Conservation (phyloP, 2,888 invertebrate genomes). For the Ormyrus thymus region DNA sequence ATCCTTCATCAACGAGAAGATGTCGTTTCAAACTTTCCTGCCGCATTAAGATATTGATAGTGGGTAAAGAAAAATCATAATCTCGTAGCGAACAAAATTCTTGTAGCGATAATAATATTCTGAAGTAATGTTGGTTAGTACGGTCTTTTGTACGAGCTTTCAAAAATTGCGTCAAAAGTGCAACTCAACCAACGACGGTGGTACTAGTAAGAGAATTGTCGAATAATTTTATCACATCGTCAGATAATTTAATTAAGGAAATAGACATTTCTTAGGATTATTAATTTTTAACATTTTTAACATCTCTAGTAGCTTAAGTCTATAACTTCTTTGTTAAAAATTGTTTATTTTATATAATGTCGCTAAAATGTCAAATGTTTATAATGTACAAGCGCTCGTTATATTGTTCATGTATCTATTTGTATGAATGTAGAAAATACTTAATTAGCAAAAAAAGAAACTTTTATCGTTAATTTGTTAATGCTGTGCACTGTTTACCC, state of each 20-base stretch:
- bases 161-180: slow-evolving; percentile 19
- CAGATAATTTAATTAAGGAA: slow-evolving; percentile 8
- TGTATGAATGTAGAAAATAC: slow-evolving; percentile 40
- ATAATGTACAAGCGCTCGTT: slow-evolving; percentile 38
- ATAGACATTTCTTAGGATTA: slow-evolving; percentile 8
- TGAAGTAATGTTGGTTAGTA: slow-evolving; percentile 28
- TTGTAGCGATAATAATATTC: slow-evolving; percentile 28
- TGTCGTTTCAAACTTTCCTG: slow-evolving; percentile 7
- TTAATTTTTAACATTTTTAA: slow-evolving; percentile 17
- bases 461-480: slow-evolving; percentile 33
- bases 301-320: slow-evolving; percentile 14
- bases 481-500: slow-evolving; percentile 6
- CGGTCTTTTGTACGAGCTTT: slow-evolving; percentile 41
- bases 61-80: slow-evolving; percentile 30
- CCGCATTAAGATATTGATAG: background rate
- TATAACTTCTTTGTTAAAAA: slow-evolving; percentile 14
- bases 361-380: slow-evolving; percentile 24
- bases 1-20: background rate
- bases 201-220: slow-evolving; percentile 46
- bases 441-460: slow-evolving; percentile 30
- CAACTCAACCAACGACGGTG: slow-evolving; percentile 27
- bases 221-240: slow-evolving; percentile 37
- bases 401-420: slow-evolving; percentile 31
- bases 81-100: slow-evolving; percentile 34
- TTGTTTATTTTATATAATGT: slow-evolving; percentile 10